Base-by-base conservation (phyloP, 2,797 vertebrate species). In the Syncerus caffer region DNA sequence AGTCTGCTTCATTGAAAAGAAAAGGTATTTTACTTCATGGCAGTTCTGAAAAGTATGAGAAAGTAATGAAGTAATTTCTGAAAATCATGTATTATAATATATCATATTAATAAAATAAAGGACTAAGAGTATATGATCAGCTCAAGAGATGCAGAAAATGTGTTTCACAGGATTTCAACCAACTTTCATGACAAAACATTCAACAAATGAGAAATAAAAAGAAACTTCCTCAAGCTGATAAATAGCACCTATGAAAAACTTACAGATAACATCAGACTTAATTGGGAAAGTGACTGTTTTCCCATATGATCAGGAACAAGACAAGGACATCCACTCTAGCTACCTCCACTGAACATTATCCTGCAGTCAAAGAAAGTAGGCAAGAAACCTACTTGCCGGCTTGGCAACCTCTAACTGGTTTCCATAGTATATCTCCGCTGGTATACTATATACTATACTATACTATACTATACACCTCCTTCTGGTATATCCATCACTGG, bases 11-110 rank as follows among this genome's bases (percentile, higher is more conserved):
- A 82, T 1, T 42, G 29, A 94, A 82, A 90, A 55, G 25, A 90
- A 87, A 64, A 90, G 42, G 16, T 19, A 57, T 57, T 88, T 92
- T 50, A 50, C 19, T 83, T 89, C 45, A 84, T 23, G 17, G 11
- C 89, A 92, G 62, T 88, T n/a, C 83, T 93, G 42, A 78, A 92
- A 96, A 90, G 78, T n/a, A 82, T n/a, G 23, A 50, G 42, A 88
- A 92, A n/a, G 27, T 42, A 82, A 71, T 82, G 7, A 96, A 31
- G 16, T 31, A 58, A 60, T 38, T 31, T 42, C 15, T 79, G 27
- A 82, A 96, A 96, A 38, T 57, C 38, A 76, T 6, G 42, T 67
- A 80, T 25, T 71, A 2, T 29, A 50, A 85, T 79, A 51, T 15
- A 64, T 25, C 38, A 67, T 42, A n/a, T 58, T 79, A 60, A 87